Base-by-base conservation (phyloP, 2,113 vertebrate species). In the Carollia perspicillata region DNA sequence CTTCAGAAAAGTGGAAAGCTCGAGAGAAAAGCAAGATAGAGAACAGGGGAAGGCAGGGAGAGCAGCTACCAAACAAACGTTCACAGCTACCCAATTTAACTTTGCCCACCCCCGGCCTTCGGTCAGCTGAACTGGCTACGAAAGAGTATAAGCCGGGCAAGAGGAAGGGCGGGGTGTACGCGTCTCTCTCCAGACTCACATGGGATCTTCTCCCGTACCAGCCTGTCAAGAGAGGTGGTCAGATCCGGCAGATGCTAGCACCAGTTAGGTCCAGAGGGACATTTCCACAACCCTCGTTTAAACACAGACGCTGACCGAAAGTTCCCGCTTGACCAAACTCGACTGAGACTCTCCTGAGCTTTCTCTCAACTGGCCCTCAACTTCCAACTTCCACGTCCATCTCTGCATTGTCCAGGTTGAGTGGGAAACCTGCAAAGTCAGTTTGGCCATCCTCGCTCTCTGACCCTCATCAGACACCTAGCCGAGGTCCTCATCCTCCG, bases 111-210 rank as follows among this genome's bases (percentile, higher is more conserved):
- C 35, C 33, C 26, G 2, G 26, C 40, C 49, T 20, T 6, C 5
- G 1, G 10, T 55, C 33, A 12, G 26, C 44, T 30, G n/a, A 26
- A 16, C 33, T 3, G 13, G 6, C 72, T 20, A 12, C 0, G 23
- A 22, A 75, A 65, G 3, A 0, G 51, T 17, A 0, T 5, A 12
- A 16, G 44, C 77, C 23, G 1, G 69, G 58, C 42, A 6, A 40
- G 14, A 40, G 53, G 71, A 44, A 37, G 40, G 17, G 33, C 1
- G 12, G 10, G 9, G 28, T 23, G 42, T 8, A 2, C 2, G 0
- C 12, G 20, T 10, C 22, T 71, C 66, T 53, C 83, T 55, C 84
- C 26, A 63, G n/a, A 37, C 51, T 44, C 53, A 26, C 44, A 33
- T 2, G 30, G 91, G 53, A 28, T 47, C 23, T 72, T 74, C 55